Percentiles rank a stretch among this genome's conserved stretches.
Evolutionary conservation across 2,797 vertebrate genomes (phyloP).

Genomic region (Karalla daura): DNA sequence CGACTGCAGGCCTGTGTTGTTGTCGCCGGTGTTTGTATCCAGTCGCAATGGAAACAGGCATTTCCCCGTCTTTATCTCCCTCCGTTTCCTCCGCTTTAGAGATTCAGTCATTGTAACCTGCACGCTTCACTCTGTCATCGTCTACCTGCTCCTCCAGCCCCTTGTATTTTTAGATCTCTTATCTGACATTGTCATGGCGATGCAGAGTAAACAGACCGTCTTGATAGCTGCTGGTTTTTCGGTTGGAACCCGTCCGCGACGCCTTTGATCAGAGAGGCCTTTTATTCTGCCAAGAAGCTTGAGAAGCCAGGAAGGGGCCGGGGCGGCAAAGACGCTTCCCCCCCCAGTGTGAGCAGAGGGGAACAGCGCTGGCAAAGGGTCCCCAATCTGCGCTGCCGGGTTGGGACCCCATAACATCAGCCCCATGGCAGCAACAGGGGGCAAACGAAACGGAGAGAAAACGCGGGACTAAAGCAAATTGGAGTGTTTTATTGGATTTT

Average conservation of each 20-base stretch:
- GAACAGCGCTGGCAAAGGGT: conserved; percentile 5
- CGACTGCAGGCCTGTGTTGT: conserved; percentile 39
- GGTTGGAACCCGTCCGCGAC: conserved; percentile 49
- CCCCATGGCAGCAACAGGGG: not conserved
- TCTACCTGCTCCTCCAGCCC: conserved; percentile 61
- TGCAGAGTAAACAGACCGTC: conserved; percentile 78
- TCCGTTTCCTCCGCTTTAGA: conserved; percentile 62
- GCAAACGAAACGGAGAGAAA: too few relatives aligned
- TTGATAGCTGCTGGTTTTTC: conserved; percentile 61
- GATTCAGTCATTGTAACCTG: conserved; percentile 72
- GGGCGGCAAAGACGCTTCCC: conserved; percentile 22
- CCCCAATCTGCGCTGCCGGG: too few relatives aligned
- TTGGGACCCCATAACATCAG: not conserved
- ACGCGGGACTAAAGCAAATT: too few relatives aligned
- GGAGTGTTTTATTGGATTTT: too few relatives aligned
- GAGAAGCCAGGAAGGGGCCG: conserved; percentile 48
- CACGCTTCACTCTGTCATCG: conserved; percentile 67
- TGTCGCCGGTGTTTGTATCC: conserved; percentile 67
- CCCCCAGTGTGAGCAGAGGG: conserved; percentile 19
- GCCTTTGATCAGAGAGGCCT: conserved; percentile 77
- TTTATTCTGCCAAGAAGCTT: conserved; percentile 74
- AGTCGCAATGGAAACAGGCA: conserved; percentile 69
- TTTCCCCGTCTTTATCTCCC: conserved; percentile 71
- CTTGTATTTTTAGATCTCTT: conserved; percentile 78
- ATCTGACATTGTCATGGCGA: conserved; percentile 82